A percentile compares a stretch with the other conserved stretches of the same genome.
Conservation (phyloP, 2,797 vertebrate genomes). For the Cryptoprocta ferox region DNA sequence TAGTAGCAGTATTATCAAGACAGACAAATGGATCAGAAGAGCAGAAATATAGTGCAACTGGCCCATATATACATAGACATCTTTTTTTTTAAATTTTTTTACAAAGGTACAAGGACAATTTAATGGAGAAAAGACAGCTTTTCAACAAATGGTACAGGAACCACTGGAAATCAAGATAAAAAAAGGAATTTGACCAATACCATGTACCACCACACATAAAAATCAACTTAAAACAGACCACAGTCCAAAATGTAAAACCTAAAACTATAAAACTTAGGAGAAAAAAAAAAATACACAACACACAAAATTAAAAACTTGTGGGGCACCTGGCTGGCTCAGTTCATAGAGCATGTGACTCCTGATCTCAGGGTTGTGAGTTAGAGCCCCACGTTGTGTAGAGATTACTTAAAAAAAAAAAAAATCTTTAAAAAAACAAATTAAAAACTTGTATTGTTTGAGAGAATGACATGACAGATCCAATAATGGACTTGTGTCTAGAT, state of each 20-base stretch:
- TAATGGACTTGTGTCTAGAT: background rate
- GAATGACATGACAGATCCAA: background rate
- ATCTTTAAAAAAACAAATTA: background rate
- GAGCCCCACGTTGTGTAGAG: background rate
- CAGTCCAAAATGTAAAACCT: background rate
- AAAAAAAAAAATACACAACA: background rate
- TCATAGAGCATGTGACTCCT: background rate
- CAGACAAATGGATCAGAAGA: background rate
- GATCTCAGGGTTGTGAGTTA: background rate
- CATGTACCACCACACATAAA: background rate
- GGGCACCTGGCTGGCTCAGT: background rate
- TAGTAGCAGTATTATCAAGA: background rate
- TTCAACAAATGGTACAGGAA: background rate
- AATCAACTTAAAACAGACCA: background rate
- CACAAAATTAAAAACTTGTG: background rate
- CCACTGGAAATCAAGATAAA: background rate
- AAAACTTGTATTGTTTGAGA: background rate
- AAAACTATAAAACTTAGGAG: background rate
- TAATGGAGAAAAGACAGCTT: background rate
- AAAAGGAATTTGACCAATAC: background rate
- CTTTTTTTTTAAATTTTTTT: background rate
- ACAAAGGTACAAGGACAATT: background rate
- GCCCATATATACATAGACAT: background rate
- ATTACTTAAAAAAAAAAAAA: background rate
- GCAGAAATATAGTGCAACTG: background rate